Evolutionary conservation across 2,113 vertebrate genomes (phyloP), one percentile per base, ranked within the genome.

Genomic region (Misgurnus mizolepis): DNA sequence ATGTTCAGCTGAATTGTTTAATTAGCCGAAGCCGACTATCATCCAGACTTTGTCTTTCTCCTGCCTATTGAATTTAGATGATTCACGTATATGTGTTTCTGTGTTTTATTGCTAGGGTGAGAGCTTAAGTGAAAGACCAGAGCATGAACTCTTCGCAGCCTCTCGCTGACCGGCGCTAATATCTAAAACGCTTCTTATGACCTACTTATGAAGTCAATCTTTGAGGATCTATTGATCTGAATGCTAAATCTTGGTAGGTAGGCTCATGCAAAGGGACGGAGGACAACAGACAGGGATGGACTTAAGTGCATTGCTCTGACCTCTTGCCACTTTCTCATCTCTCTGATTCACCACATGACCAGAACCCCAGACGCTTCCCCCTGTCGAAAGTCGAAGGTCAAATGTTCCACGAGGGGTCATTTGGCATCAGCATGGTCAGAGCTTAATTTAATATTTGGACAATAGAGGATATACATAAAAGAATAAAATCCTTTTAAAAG

Each of bases 391-490:
- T 84, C 89, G 87, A 87, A 91, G 94, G 94, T 94, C 91, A 86
- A 80, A 68, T 86, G 88, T 90, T 89, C 90, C 87, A 88, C 89
- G 92, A 90, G 92, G 94, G 94, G 94, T 95, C 92, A 85, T 91
- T 91, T 89, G 62, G 15, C 86, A 84, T 88, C 91, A 93, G 93
- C 94, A 90, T 90, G 87, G 87, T 79, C 61, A 90, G 89, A 90
- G 92, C 91, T 94, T 96, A 95, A 96, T 96, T 95, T 91, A 91
- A 95, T 95, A 91, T 94, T 85, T 34, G 78, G 75, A 87, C 82
- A 89, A 83, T 80, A 12, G 12, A 80, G 81, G 60, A 79, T 80
- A 78, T 79, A 81, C 77, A 85, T 74, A 87, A 82, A 80, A 79
- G 82, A 82, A 84, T 84, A 61, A 86, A 86, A 90, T 78, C 60